Conservation (phyloP, 2,888 invertebrate genomes). For the Macrostomum cliftonense region DNA sequence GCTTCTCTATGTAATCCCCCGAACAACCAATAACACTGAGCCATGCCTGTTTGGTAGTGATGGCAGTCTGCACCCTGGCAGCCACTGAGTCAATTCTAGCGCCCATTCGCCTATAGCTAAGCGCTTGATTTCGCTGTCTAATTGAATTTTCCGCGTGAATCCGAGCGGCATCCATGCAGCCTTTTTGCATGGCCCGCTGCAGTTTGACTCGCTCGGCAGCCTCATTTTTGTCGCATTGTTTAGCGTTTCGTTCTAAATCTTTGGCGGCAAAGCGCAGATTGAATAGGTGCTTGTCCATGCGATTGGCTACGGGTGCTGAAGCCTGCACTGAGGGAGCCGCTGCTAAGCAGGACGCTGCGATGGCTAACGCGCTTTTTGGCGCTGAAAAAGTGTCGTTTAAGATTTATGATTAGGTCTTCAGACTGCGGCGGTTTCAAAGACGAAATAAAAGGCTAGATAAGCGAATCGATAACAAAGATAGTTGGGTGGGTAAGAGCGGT, state of each 20-base stretch:
- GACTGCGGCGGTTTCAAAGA: too few relatives aligned
- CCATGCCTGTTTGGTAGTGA: slow-evolving; percentile 65
- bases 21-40: too few relatives aligned
- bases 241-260: slow-evolving; percentile 84
- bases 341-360: too few relatives aligned
- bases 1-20: too few relatives aligned
- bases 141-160: slow-evolving; percentile 95
- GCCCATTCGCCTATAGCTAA: slow-evolving; percentile 64
- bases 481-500: too few relatives aligned
- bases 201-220: slow-evolving; percentile 81
- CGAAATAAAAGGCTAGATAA: too few relatives aligned
- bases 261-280: slow-evolving; percentile 96
- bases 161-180: slow-evolving; percentile 83
- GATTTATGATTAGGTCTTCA: too few relatives aligned
- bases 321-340: too few relatives aligned
- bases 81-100: slow-evolving; percentile 93
- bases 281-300: slow-evolving; percentile 50
- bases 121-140: slow-evolving; percentile 83
- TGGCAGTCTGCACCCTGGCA: slow-evolving; percentile 82
- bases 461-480: too few relatives aligned
- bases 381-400: too few relatives aligned
- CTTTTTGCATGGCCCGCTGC: slow-evolving; percentile 51
- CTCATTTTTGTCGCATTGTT: slow-evolving; percentile 92
- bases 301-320: too few relatives aligned
- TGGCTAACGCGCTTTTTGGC: too few relatives aligned